Evolutionary conservation across 2,888 invertebrate species (phyloP).

Genomic region (Dynastes tityus): DNA sequence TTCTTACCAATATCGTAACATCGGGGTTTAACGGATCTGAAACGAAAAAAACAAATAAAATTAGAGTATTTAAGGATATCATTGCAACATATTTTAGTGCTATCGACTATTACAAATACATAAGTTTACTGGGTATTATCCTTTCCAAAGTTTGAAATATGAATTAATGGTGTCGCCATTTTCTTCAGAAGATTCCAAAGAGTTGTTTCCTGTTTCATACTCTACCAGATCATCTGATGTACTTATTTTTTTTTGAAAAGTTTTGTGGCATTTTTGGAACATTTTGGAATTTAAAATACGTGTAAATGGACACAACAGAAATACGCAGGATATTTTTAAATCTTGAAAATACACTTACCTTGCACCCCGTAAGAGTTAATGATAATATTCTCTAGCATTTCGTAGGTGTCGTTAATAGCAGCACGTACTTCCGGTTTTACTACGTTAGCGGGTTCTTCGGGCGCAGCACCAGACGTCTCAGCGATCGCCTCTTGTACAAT

Average conservation of each 20-base stretch:
- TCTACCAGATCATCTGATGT: not conserved
- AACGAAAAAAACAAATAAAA: slow-evolving; percentile 9
- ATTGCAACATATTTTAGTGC: too few species aligned
- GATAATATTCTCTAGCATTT: slow-evolving; percentile 64
- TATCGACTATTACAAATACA: too few species aligned
- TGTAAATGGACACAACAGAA: too few species aligned
- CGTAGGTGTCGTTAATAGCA: slow-evolving; percentile 67
- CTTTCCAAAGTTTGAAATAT: too few species aligned
- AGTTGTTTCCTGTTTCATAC: too few species aligned
- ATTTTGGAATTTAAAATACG: too few species aligned
- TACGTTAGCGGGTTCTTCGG: slow-evolving; percentile 17
- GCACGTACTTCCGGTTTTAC: slow-evolving; percentile 63
- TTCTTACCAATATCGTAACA: slow-evolving; percentile 48
- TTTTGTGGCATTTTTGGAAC: too few species aligned
- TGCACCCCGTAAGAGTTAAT: slow-evolving; percentile 59
- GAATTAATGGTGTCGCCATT: too few species aligned
- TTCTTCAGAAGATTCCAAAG: too few species aligned
- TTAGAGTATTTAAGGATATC: not conserved
- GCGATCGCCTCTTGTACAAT: slow-evolving; percentile 30
- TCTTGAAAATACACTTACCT: slow-evolving; percentile 21
- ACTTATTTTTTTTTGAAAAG: too few species aligned
- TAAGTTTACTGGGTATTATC: too few species aligned
- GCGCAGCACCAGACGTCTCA: slow-evolving; percentile 25
- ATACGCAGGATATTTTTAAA: not conserved
- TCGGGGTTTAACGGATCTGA: slow-evolving; percentile 45